Evolutionary conservation across 1,140 invertebrate species (phyloP), one percentile per base, ranked within the genome.

Genomic region (Cherax quadricarinatus): DNA sequence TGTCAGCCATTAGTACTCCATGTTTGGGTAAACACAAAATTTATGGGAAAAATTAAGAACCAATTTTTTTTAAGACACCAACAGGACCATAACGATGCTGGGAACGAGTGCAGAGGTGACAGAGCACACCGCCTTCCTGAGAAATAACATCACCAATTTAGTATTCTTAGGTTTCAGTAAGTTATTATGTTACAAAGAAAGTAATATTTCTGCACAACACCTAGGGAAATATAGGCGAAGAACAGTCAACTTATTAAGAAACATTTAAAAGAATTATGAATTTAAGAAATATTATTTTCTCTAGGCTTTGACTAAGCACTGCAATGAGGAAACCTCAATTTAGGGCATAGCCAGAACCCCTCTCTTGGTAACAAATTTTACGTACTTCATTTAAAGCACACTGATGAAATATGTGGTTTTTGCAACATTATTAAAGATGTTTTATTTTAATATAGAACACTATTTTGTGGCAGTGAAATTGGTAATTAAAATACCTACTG

Each of bases 121-220:
- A 75, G 24, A 75, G 24, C 70, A 30, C 70, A 75, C 70, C 70
- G 30, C 70, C 70, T 75, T 60, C 79, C 79, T 81, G 48, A 24
- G 48, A 81, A 49, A 81, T 53, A 49, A 21, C 79, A 81, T 14
- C 14, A 53, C 24, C 41, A 16, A 81, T 51, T 81, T 51, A 51
- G 21, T 81, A 81, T 21, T 81, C 48, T 81, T 51, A 81, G 79
- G 53, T 30, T 88, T 88, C 75, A 89, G 81, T 60, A 60, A 92
- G 81, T 75, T 84, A 57, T 79, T 83, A 79, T 91, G 92, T 93
- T 73, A 86, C 75, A 91, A 89, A 91, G 51, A 94, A 94, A 94
- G 92, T 91, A 92, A 93, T 92, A 89, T 88, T 93, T 93, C 86
- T 89, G 78, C 62, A 85, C 79, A 85, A 49, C 70, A 53, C 73